Conservation (phyloP, 2,888 invertebrate genomes). For the Himalopsyche japonica region DNA sequence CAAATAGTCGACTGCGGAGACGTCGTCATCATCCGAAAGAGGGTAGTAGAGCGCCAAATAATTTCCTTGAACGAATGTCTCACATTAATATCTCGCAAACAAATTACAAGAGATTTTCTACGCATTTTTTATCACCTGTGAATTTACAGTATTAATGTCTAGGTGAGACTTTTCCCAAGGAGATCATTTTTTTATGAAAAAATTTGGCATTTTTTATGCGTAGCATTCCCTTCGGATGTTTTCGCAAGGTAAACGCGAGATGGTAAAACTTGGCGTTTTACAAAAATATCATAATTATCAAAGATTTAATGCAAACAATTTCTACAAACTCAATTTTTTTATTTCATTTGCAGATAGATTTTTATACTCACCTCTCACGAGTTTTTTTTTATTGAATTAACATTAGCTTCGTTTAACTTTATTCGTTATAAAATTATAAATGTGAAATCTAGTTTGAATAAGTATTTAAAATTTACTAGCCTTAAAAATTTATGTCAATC, state of each 20-base stretch:
- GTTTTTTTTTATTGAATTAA: too few relatives aligned
- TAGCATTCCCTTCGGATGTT: neutral
- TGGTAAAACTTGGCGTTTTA: neutral
- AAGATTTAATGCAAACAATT: too few relatives aligned
- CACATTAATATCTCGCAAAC: neutral
- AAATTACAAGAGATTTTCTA: neutral
- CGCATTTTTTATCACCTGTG: neutral
- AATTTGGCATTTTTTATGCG: neutral
- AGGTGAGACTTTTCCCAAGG: neutral
- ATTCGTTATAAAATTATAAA: too few relatives aligned
- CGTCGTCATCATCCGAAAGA: neutral
- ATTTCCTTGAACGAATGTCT: neutral
- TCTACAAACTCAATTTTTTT: too few relatives aligned
- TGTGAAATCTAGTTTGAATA: too few relatives aligned
- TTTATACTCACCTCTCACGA: too few relatives aligned
- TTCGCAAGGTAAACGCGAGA: neutral
- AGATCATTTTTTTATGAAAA: neutral
- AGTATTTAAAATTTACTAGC: too few relatives aligned
- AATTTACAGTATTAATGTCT: neutral
- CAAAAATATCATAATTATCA: too few relatives aligned
- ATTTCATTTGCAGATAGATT: too few relatives aligned
- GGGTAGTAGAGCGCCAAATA: neutral
- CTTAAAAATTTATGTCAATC: too few relatives aligned
- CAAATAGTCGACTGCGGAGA: neutral
- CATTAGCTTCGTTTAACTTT: too few relatives aligned